Conservation (phyloP, 2,797 vertebrate species). For the Enteromius treurensis region DNA sequence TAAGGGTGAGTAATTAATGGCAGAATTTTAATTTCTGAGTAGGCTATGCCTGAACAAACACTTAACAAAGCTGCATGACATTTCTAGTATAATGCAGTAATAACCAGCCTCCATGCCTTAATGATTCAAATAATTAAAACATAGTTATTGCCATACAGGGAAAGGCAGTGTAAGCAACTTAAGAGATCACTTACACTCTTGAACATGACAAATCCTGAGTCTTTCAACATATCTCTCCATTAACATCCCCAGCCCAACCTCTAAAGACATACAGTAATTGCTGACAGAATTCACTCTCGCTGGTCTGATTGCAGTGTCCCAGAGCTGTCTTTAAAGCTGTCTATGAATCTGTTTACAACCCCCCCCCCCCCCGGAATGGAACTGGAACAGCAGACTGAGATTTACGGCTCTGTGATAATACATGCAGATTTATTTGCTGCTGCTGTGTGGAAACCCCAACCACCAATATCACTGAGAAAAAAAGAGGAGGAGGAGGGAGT, state of each 20-base stretch:
- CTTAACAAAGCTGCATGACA: not conserved
- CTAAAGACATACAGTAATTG: not conserved
- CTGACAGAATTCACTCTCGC: not conserved
- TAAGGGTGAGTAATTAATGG: too few relatives aligned
- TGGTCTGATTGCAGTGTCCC: not conserved
- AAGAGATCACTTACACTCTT: conserved; percentile 14
- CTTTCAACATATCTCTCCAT: not conserved
- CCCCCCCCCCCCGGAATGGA: conserved; percentile 8
- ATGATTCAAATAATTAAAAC: not conserved
- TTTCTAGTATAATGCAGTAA: not conserved
- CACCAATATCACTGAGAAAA: conserved; percentile 7
- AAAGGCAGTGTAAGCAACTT: not conserved
- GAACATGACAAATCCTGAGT: conserved; percentile 28
- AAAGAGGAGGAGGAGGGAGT: not conserved
- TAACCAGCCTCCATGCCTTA: not conserved
- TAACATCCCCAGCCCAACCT: not conserved
- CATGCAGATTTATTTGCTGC: conserved; percentile 28
- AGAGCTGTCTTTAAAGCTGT: not conserved
- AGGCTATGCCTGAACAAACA: too few relatives aligned
- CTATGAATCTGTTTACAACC: not conserved
- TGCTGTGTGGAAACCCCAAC: conserved; percentile 25
- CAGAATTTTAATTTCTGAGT: too few relatives aligned
- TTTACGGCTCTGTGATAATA: not conserved
- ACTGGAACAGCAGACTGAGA: conserved; percentile 28
- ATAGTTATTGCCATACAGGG: not conserved